A percentile compares a stretch with the other conserved stretches of the same genome.
These are phyloP conservation scores for Drosophila persimilis DNA, from an alignment of 1,140 invertebrate species.

Conservation along the genomic window DNA sequence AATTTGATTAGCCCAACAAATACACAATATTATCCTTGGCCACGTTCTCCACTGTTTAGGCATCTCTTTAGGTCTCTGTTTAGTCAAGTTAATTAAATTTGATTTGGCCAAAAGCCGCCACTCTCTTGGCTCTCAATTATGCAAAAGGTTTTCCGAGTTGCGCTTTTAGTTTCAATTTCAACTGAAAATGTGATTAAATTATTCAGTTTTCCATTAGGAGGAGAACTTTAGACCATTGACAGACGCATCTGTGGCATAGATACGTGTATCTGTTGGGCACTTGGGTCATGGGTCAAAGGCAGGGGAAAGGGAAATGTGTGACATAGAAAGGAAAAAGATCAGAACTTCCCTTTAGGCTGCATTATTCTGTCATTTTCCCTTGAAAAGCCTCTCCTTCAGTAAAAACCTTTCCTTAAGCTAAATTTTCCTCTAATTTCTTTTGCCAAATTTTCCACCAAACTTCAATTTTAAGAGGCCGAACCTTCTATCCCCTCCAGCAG, in stretches of 20 bases:
- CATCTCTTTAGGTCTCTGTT: conserved; percentile 47
- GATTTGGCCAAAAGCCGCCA: conserved; percentile 26
- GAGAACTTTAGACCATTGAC: conserved; percentile 4
- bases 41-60: neutral
- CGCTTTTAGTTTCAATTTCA: conserved; percentile 49
- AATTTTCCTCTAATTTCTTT: too few species aligned
- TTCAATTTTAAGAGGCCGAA: conserved; percentile 6
- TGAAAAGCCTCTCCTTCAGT: too few species aligned
- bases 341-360: too few species aligned
- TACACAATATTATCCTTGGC: conserved; percentile 31
- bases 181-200: conserved; percentile 34
- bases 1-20: conserved; percentile 47
- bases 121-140: conserved; percentile 35
- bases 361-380: too few species aligned
- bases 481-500: too few species aligned
- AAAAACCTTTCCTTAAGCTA: too few species aligned
- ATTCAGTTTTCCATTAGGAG: conserved; percentile 41
- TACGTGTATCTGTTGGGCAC: neutral
- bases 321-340: too few species aligned
- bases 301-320: too few species aligned
- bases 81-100: conserved; percentile 65
- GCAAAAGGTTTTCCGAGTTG: conserved; percentile 7
- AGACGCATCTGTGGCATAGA: conserved; percentile 24
- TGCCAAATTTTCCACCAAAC: conserved; percentile 4
- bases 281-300: too few species aligned